Evolutionary conservation across 2,888 invertebrate species (phyloP), one percentile per base, ranked within the genome.

Genomic region (Drosophila hawaiiensis): DNA sequence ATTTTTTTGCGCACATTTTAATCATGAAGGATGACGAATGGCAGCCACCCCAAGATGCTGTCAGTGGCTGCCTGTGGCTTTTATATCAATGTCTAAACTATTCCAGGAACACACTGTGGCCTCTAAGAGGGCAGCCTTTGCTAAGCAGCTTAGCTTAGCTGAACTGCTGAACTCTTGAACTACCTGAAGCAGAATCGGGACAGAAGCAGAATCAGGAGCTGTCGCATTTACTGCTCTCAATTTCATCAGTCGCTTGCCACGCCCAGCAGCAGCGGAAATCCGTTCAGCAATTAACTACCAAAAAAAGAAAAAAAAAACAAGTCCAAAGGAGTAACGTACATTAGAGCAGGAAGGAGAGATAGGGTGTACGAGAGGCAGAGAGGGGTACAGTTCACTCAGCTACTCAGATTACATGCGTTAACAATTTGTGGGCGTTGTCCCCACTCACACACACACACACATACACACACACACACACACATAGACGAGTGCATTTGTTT

Each of bases 71-170:
- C 83, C 83, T 85, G 85, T 83, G 83, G 88, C 75, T 85, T 86
- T 86, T 86, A 86, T 86, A 86, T 88, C 83, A 85, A 79, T 83
- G 73, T 77, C 83, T 86, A 85, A 86, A 88, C 83, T 86, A 88
- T 86, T 86, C 85, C 72, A n/a, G 69, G 85, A 86, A 86, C 31
- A 61, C 28, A 35, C 28, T 41, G 41, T n/a, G 31, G 16, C 68
- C 39, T 35, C 39, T 43, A 25, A 19, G 25, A 14, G 29, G 29
- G 19, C 35, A 54, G 56, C 43, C 56, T 61, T 54, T n/a, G 64
- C 52, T 77, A 80, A 80, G 80, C 80, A 54, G 80, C 80, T 80
- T 80, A 74, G 62, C 62, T 29, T 14, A 54, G 29, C 54, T 49
- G 39, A 61, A 47, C 55, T 54, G 43, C 33, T 55, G 22, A 56